Percentiles rank a stretch among this genome's conserved stretches.
phyloP scores from a whole-genome alignment of 1,140 invertebrate species.

The Notospermus geniculatus region DNA sequence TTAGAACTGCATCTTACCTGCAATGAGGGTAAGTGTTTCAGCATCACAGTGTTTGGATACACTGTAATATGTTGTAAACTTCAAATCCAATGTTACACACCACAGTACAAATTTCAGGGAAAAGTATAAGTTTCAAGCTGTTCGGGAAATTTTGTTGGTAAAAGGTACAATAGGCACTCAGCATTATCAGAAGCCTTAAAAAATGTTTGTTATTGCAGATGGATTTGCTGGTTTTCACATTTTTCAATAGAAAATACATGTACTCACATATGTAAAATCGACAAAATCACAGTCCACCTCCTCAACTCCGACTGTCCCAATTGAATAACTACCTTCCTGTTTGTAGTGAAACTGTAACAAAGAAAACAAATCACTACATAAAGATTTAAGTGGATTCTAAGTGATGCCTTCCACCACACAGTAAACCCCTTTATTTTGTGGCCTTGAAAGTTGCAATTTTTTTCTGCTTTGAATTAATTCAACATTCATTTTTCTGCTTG shows the following conservation, averaged over 20 bases:
- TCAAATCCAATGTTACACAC: too few relatives aligned
- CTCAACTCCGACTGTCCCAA: conserved; percentile 90
- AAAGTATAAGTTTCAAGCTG: too few relatives aligned
- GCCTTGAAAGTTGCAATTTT: neutral
- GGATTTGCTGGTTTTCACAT: too few relatives aligned
- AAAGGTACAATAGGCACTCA: too few relatives aligned
- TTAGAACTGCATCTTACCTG: conserved; percentile 82
- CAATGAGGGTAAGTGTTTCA: too few relatives aligned
- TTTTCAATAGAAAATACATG: neutral
- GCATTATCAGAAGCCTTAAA: too few relatives aligned
- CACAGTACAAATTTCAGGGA: too few relatives aligned
- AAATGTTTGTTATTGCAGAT: neutral
- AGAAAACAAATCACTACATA: conserved; percentile 20
- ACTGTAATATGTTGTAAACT: neutral
- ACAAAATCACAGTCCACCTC: conserved; percentile 97
- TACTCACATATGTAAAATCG: conserved; percentile 87
- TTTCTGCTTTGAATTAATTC: conserved; percentile 1
- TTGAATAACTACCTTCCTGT: conserved; percentile 88
- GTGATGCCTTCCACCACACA: neutral
- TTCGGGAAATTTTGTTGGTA: too few relatives aligned
- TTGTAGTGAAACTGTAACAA: conserved; percentile 78
- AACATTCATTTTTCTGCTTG: neutral
- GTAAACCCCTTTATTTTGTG: neutral
- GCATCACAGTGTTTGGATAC: too few relatives aligned
- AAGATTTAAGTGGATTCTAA: neutral